These are phyloP conservation scores for Agrochola lychnidis DNA, from an alignment of 2,888 invertebrate genomes.

Conservation along the genomic window DNA sequence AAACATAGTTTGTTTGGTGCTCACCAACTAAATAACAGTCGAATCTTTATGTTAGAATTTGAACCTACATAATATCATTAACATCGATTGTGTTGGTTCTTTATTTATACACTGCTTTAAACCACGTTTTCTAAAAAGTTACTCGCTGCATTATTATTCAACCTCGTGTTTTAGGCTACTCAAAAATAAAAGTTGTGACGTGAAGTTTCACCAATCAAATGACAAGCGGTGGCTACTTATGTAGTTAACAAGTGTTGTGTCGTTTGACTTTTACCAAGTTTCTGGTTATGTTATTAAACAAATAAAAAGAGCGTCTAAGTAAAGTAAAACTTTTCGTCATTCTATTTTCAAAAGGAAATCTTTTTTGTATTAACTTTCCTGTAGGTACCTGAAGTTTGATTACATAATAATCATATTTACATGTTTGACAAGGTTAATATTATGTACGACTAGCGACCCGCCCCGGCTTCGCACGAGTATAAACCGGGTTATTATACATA, in stretches of 20 bases:
- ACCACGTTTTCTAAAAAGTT: background rate
- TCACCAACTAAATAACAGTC: background rate
- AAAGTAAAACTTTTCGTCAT: background rate
- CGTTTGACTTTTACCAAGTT: background rate
- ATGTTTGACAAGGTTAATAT: background rate
- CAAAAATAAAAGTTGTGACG: no score
- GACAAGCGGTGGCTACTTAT: background rate
- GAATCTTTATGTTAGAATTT: background rate
- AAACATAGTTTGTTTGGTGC: conserved; percentile 8
- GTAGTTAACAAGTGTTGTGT: no score
- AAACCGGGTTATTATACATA: no score
- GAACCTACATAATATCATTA: background rate
- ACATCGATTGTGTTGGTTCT: background rate
- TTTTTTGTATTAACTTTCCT: background rate
- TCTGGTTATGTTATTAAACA: background rate
- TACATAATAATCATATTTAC: no score
- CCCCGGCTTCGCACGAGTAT: no score
- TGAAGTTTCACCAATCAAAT: background rate
- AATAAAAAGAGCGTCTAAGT: background rate
- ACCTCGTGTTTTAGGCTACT: no score
- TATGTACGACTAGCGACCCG: no score
- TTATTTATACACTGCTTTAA: background rate
- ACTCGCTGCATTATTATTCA: no score
- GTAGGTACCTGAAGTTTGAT: background rate
- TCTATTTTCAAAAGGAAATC: no score